Base-by-base conservation (phyloP, 2,888 invertebrate species). In the Halocaridina rubra region DNA sequence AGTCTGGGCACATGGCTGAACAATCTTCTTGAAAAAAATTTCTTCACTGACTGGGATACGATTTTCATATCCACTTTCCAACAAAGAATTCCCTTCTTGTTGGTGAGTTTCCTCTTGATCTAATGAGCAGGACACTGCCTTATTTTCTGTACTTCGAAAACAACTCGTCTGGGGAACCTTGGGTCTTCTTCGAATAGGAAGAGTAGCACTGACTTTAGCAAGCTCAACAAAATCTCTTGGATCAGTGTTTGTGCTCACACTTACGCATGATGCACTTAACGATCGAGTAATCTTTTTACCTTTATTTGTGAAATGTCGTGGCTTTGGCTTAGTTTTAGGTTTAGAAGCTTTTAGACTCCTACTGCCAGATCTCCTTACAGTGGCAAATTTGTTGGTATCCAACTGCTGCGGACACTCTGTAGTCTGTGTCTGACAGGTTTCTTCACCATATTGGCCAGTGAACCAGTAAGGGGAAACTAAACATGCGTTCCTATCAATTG, bases 141-240 rank as follows among this genome's bases (percentile, higher is more conserved):
- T 30, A 13, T 59, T 76, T 3, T 27, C 30, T 29, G 27, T 27
- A 4, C 8, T 5, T 5, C 39, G 39, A 33, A 22, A 13, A 22
- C 22, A n/a, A 19, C 46, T 67, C n/a, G 19, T 67, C 67, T 22
- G 46, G 4, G 67, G 29, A 22, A 29, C 29, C 57, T 67, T 77
- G 8, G 29, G 30, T 16, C 69, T 39, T 57, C 32, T 75, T 24
- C 76, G 22, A 7, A 33, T 32, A 5, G 84, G 79, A 19, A 80
- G 67, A 22, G 84, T 84, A 22, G 53, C 67, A 67, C 46, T 79
- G 3, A 79, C 13, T 27, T 75, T 84, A 13, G 82, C 77, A 8
- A 72, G 33, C 72, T 82, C 92, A 92, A 79, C 30, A 39, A 86
- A 86, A 27, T 86, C 86, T 32, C 57, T 77, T 3, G 86, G 86